Evolutionary conservation across 2,113 vertebrate genomes (phyloP).

Genomic region (Upupa epops): DNA sequence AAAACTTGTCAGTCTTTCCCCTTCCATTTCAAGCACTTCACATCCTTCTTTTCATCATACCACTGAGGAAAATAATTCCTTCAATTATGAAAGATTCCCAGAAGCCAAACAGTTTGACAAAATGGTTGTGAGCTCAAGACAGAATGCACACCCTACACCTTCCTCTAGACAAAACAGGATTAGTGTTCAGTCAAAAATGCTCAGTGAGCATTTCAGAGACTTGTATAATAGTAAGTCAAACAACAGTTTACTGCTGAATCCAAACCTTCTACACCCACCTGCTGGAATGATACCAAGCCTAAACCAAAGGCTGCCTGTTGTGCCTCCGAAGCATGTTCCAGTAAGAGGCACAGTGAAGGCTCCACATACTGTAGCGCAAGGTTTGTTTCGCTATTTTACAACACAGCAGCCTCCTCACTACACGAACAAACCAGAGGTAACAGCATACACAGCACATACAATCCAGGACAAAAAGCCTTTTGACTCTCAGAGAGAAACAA

Average conservation of each 20-base stretch:
- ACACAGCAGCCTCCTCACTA: slow-evolving; percentile 36
- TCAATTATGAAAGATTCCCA: not conserved
- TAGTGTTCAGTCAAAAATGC: not conserved
- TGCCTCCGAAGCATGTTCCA: not conserved
- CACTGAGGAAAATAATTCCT: not conserved
- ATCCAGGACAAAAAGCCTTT: not conserved
- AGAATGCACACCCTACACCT: not conserved
- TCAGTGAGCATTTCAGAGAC: not conserved
- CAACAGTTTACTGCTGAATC: slow-evolving; percentile 11
- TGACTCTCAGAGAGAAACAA: not conserved
- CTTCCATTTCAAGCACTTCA: not conserved
- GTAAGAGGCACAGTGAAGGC: slow-evolving; percentile 29
- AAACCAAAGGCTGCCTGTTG: not conserved
- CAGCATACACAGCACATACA: slow-evolving; percentile 40
- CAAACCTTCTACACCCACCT: not conserved
- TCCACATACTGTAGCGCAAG: not conserved
- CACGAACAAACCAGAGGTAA: slow-evolving; percentile 66
- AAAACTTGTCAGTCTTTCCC: not conserved
- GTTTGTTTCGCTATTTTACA: not conserved
- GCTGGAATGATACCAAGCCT: slow-evolving; percentile 3
- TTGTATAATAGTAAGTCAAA: not conserved
- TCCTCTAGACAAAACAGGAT: not conserved
- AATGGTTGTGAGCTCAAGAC: not conserved
- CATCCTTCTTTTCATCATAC: not conserved
- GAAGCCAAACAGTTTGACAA: not conserved